Evolutionary conservation across 2,888 invertebrate species (phyloP).

Genomic region (Drepanosiphum platanoidis): DNA sequence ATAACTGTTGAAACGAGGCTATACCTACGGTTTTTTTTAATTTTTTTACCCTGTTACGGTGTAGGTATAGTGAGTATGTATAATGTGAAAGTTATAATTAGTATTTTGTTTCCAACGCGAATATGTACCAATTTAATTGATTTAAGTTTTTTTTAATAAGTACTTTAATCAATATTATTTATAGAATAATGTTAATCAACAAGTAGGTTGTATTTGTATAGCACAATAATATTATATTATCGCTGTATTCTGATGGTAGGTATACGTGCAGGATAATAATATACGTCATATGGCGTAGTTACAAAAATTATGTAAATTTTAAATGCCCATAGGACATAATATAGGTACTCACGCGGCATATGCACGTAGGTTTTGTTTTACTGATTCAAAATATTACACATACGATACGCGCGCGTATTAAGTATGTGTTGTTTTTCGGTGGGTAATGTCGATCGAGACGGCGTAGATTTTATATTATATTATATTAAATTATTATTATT

Average conservation of each 20-base stretch:
- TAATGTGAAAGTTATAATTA: not conserved
- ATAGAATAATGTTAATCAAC: conserved; percentile 7
- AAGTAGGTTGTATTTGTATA: conserved; percentile 4
- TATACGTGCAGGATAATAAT: not conserved
- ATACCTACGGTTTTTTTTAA: not conserved
- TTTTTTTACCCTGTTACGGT: not conserved
- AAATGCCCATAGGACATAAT: not conserved
- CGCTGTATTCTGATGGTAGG: not conserved
- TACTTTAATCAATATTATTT: conserved; percentile 3
- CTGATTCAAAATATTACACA: not conserved
- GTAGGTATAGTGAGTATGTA: no score
- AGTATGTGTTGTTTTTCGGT: not conserved
- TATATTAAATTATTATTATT: no score
- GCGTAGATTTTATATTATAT: conserved; percentile 1
- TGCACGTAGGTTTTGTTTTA: conserved; percentile 32
- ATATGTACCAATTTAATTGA: not conserved
- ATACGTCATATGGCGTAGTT: not conserved
- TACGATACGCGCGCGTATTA: no score
- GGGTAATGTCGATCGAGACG: not conserved
- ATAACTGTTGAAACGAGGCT: not conserved
- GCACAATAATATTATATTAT: not conserved
- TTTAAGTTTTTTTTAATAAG: not conserved
- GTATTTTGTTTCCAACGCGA: not conserved
- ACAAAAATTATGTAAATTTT: conserved; percentile 36
- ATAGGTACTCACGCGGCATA: not conserved